Base-by-base conservation (phyloP, 1,140 invertebrate species). In the Drosophila truncata region DNA sequence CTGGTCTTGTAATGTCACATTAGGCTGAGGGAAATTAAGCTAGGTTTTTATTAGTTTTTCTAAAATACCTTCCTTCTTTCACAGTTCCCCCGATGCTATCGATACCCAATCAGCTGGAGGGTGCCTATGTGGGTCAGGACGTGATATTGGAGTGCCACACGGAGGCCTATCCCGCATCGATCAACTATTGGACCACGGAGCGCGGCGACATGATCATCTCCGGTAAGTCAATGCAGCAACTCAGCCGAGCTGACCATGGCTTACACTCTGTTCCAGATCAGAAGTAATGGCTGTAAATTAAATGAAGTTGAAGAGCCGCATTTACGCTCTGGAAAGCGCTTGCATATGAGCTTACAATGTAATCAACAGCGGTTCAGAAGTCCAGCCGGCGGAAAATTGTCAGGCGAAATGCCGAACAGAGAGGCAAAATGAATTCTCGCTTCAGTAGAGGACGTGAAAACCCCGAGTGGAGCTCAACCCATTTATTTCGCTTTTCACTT, bases 171-270 rank as follows among this genome's bases (percentile, higher is more conserved):
- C 97, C 97, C 13, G 96, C 96, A 59, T 97, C 97, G 10, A 97
- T 97, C 85, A 97, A 97, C 93, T 97, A 97, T 81, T 97, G 97
- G 97, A 97, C 96, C 7, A 97, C 96, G 1, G 96, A 97, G 82
- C 94, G 95, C 39, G 96, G 96, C 44, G 96, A 97, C 84, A 97
- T 97, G 97, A 97, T 97, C 80, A 96, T 97, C 93, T 97, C 96
- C 91, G 96, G 97, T 97, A 95, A 96, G 94, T 94, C 37, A 10
- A 42, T 20, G 20, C 4, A 9, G 91, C 88, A 91, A 73, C 23
- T 47, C 42, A 27, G n/a, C n/a, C 10, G n/a, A 35, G 14, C 11
- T 14, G 29, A 41, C 3, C 29, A 16, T 33, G 18, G 50, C 50
- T 35, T 23, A 35, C 31, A 37, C 29, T 9, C 18, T 35, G 10